Percentiles rank a stretch among this genome's conserved stretches.
phyloP scores from a whole-genome alignment of 2,113 vertebrate genomes.

The Myotis davidii region DNA sequence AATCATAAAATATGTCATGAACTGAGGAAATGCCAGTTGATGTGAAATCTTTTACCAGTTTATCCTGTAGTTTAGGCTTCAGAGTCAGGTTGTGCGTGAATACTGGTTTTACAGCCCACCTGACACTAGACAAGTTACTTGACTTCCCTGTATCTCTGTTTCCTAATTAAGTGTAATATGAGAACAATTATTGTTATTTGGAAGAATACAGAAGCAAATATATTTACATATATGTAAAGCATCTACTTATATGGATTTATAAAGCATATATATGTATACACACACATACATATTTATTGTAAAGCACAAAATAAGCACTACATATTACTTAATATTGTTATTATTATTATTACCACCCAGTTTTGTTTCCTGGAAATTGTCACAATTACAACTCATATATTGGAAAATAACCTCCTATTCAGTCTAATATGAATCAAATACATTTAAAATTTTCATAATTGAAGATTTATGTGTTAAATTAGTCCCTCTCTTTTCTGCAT shows the following conservation, averaged over 20 bases:
- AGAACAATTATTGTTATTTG: not conserved
- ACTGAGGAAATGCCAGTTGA: not conserved
- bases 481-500: not conserved
- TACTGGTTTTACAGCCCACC: not conserved
- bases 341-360: not conserved
- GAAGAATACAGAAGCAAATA: not conserved
- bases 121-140: not conserved
- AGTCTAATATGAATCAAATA: not conserved
- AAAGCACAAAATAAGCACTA: not conserved
- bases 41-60: not conserved
- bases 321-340: not conserved
- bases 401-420: not conserved
- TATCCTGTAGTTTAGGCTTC: not conserved
- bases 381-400: not conserved
- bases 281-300: not conserved
- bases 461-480: not conserved
- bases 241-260: not conserved
- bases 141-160: not conserved
- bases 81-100: not conserved
- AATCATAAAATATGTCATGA: not conserved
- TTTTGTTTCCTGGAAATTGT: not conserved
- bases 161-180: not conserved
- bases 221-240: not conserved
- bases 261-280: not conserved
- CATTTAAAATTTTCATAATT: not conserved